Base-by-base conservation (phyloP, 64 coral and sea anemone species). In the Stichodactyla mertensii region DNA sequence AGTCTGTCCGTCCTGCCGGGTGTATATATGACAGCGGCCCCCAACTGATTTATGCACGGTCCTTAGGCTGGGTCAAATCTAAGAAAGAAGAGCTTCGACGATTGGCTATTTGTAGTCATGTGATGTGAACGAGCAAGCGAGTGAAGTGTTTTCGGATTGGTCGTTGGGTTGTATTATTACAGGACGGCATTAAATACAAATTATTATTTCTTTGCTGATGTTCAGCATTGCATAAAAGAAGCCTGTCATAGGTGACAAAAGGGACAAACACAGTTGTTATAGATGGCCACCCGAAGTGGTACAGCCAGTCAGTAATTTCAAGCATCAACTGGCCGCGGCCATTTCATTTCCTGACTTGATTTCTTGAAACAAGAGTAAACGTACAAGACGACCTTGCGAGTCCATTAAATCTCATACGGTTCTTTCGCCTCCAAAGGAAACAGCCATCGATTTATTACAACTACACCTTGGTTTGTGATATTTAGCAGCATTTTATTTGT, bases 401-500 rank as follows among this genome's bases (percentile, higher is more conserved):
- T 31, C 27, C 56, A 26, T 64, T 64, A 64, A 61, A 85, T 85
- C 55, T 18, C n/a, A n/a, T 85, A 61, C 55, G 57, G 83, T 61
- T 85, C 69, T 58, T 28, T 61, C 27, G 83, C 57, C 27, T 60
- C 23, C 86, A 79, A 84, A 78, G 77, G 86, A 92, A 61, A 88
- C 80, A 57, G 79, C 54, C 81, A 20, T 54, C 58, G 70, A 61
- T 88, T 88, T 92, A 92, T 92, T 92, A 92, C 82, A 80, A 61
- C 55, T 80, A 77, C 86, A 92, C 67, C 80, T 92, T 82, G 91
- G 80, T 61, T 88, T 92, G 91, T 80, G 83, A 92, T 92, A 92
- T 87, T 92, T 87, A 87, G 66, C 77, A 87, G 80, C 79, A 79
- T 62, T 92, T 85, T 92, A 87, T 92, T 92, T 92, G 91, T 92